Base-by-base conservation (phyloP, 1,140 invertebrate genomes). In the Oncopeltus fasciatus region DNA sequence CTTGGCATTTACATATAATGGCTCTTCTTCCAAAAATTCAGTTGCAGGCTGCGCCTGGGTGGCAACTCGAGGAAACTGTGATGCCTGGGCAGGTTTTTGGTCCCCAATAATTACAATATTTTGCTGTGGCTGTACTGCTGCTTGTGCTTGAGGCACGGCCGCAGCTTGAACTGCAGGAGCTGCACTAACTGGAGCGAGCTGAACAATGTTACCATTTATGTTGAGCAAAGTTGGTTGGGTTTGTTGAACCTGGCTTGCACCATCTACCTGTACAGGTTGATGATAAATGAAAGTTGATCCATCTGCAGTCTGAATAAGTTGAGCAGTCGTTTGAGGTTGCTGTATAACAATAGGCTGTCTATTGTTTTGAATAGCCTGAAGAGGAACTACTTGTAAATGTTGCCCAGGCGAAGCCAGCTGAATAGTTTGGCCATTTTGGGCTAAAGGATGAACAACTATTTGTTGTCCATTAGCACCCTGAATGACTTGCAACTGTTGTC, bases 1-100 rank as follows among this genome's bases (percentile, higher is more conserved):
- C 72, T 95, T 95, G n/a, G 94, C 94, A 79, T 98, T 99, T 0
- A 99, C 96, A 75, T 98, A 99, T 8, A 98, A 73, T 1, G 93
- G 91, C 70, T 96, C 92, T 72, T 95, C 92, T 74, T 93, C 89
- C 16, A 92, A 77, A 60, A 91, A 77, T 73, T 89, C 89, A 1
- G 83, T 80, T 9, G 58, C 47, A 65, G 70, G 77, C 65, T 67
- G 76, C 53, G 79, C 80, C 60, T 81, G 75, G 3, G 28, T 31
- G 62, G 80, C 84, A 60, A 87, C 79, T 68, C 84, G 74, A 71
- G 84, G 82, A 57, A 82, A 79, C 66, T 81, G 81, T 33, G 69
- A 68, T 27, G 51, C 49, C 12, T 51, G 44, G 26, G 59, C 33
- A 14, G 49, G 14, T 20, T 62, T 60, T n/a, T 59, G 3, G 33